A percentile compares a stretch with the other conserved stretches of the same genome.
Conservation (phyloP, 2,888 invertebrate species). For the Cryptophagus acutangulus region DNA sequence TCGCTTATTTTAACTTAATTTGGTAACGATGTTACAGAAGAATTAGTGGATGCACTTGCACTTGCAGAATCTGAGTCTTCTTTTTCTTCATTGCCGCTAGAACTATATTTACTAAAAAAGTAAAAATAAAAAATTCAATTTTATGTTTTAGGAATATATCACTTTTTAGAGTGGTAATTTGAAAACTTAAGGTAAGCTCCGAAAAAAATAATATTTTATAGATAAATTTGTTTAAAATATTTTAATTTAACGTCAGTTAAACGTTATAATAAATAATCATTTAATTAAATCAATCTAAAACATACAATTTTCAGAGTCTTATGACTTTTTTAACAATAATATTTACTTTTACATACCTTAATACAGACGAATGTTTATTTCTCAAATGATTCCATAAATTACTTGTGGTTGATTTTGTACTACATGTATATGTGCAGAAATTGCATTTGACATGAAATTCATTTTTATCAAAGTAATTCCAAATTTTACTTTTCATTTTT, state of each 20-base stretch:
- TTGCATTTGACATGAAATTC: background rate
- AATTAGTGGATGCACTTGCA: background rate
- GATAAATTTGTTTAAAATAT: no score
- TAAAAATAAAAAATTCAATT: no score
- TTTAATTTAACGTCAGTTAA: no score
- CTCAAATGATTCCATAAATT: slow-evolving; percentile 5
- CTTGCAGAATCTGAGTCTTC: background rate
- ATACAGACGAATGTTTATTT: slow-evolving; percentile 1
- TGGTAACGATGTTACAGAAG: background rate
- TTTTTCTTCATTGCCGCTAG: background rate
- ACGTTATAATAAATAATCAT: no score
- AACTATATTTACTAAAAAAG: no score
- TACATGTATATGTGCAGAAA: slow-evolving; percentile 4
- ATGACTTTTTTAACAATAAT: background rate
- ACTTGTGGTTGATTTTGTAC: no score
- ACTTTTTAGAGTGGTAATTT: background rate
- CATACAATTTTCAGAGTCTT: no score
- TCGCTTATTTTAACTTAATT: background rate
- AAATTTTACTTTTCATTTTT: slow-evolving; percentile 5
- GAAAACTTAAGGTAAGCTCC: background rate
- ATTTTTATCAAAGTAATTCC: slow-evolving; percentile 3
- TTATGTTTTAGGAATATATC: no score
- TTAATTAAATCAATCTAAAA: no score
- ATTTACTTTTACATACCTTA: background rate
- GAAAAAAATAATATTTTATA: no score